A percentile compares a stretch with the other conserved stretches of the same genome.
These are phyloP conservation scores for Oeneis ivallda DNA, from an alignment of 2,888 invertebrate genomes.

Conservation along the genomic window DNA sequence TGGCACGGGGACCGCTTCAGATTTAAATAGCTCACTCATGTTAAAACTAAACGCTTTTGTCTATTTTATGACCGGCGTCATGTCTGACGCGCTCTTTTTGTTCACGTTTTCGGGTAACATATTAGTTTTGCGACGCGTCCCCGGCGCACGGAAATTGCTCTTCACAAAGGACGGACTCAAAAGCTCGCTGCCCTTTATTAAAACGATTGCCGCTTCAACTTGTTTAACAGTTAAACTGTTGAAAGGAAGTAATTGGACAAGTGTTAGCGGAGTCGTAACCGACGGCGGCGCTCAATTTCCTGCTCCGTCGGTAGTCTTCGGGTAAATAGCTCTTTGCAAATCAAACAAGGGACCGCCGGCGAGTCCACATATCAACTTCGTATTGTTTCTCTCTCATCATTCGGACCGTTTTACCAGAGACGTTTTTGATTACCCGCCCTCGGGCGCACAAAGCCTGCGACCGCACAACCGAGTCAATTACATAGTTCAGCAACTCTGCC, in stretches of 20 bases:
- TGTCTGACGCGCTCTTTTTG: constrained; percentile 54
- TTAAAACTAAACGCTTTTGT: constrained; percentile 76
- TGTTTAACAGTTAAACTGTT: constrained; percentile 61
- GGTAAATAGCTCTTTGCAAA: constrained; percentile 79
- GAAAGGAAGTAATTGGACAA: constrained; percentile 73
- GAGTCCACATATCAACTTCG: constrained; percentile 79
- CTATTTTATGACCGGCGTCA: constrained; percentile 75
- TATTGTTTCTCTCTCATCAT: constrained; percentile 77
- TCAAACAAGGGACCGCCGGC: constrained; percentile 77
- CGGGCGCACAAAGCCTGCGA: constrained; percentile 77
- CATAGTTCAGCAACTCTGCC: constrained; percentile 82
- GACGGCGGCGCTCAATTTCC: constrained; percentile 71
- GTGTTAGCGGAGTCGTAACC: constrained; percentile 64
- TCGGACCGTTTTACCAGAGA: constrained; percentile 74
- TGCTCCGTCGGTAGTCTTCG: constrained; percentile 70
- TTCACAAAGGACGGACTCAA: constrained; percentile 58
- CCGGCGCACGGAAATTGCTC: constrained; percentile 66
- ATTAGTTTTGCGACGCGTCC: constrained; percentile 71
- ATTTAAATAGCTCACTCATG: constrained; percentile 78
- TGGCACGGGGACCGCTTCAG: constrained; percentile 70
- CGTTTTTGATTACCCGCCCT: constrained; percentile 80
- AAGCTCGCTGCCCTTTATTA: constrained; percentile 54
- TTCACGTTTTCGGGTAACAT: constrained; percentile 68
- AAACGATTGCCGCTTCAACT: constrained; percentile 54
- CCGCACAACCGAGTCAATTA: constrained; percentile 81